Percentiles rank a stretch among this genome's conserved stretches.
Evolutionary conservation across 1,140 invertebrate species (phyloP).

Genomic region (Nasonia vitripennis): DNA sequence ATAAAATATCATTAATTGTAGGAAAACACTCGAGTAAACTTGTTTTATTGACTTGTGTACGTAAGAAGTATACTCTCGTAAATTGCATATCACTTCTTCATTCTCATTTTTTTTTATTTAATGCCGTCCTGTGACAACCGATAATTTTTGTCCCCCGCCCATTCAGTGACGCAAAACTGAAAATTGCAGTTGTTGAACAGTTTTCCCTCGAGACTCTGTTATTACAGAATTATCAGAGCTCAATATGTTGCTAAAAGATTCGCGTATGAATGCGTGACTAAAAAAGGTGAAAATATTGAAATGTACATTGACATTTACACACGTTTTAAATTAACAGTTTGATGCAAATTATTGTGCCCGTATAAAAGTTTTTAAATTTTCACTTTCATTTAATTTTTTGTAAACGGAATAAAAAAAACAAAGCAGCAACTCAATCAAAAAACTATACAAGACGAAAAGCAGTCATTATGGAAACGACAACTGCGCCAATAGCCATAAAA

Average conservation of each 20-base stretch:
- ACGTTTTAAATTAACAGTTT: too few relatives aligned
- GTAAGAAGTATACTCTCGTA: too few relatives aligned
- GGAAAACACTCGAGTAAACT: too few relatives aligned
- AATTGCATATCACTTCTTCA: not conserved
- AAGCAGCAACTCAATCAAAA: not conserved
- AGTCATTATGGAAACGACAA: not conserved
- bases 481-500: conserved; percentile 27
- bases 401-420: not conserved
- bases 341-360: too few relatives aligned
- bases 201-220: not conserved
- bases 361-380: too few relatives aligned
- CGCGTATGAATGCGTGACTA: too few relatives aligned
- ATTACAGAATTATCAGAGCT: not conserved
- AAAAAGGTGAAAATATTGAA: too few relatives aligned
- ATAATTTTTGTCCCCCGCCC: not conserved
- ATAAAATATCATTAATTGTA: too few relatives aligned
- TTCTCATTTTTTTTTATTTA: not conserved
- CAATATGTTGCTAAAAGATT: too few relatives aligned
- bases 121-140: not conserved
- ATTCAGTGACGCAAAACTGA: conserved; percentile 8
- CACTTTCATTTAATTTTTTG: too few relatives aligned
- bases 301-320: too few relatives aligned
- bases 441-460: not conserved
- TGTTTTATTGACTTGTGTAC: too few relatives aligned
- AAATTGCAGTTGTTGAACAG: conserved; percentile 12